Evolutionary conservation across 2,797 vertebrate genomes (phyloP), one percentile per base, ranked within the genome.

Genomic region (Channallabes apus): DNA sequence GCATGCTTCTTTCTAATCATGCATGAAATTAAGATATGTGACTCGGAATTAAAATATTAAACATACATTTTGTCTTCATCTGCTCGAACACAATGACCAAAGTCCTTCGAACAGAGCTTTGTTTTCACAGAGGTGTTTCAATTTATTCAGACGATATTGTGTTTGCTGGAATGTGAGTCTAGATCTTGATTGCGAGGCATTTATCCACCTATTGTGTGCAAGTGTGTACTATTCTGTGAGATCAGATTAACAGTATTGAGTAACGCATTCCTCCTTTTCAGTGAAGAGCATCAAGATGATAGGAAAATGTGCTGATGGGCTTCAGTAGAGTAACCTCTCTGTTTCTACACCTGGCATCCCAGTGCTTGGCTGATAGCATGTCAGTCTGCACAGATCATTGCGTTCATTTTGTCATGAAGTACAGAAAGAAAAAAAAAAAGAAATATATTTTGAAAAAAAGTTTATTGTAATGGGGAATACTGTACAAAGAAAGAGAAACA

Each of bases 161-260:
- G 67, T 86, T 91, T 89, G 90, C 88, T 94, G 93, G 91, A 94
- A 94, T 92, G 91, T 91, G 93, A 93, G 92, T 91, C 89, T 92
- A 88, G 89, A 90, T 82, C 73, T 78, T 79, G 64, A 86, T 78
- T 69, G 64, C 3, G 29, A 59, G 80, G 59, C 72, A 82, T 82
- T 86, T 86, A 82, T 18, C 56, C 51, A 68, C 27, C 15, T 82
- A 65, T 64, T 79, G 9, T 62, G 72, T 79, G 20, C 29, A 35
- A 82, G 65, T 69, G 64, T 83, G 75, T 32, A 38, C 65, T 86
- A 41, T 35, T 82, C 65, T 78, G 58, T 86, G 65, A 54, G 67
- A 29, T 64, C 56, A 27, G 79, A 78, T 86, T 79, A 88, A 82
- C 58, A 46, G 84, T 58, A 88, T 86, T 88, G 79, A 87, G 82